These are phyloP conservation scores for Apis florea DNA, from an alignment of 1,140 invertebrate genomes.

Conservation along the genomic window DNA sequence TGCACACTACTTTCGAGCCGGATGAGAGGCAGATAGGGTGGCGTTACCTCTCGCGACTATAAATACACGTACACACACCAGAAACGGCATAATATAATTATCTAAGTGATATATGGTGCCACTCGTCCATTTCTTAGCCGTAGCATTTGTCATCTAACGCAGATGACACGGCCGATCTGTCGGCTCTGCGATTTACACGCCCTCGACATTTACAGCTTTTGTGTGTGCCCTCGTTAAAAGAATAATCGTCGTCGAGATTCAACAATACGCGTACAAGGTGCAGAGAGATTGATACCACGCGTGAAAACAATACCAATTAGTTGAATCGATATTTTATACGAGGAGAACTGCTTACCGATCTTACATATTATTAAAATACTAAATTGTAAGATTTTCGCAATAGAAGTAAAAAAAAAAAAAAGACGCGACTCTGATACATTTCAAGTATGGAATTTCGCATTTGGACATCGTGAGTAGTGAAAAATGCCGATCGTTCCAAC, in stretches of 20 bases:
- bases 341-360: too few species aligned
- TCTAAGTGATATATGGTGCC: slow-evolving; percentile 72
- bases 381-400: too few species aligned
- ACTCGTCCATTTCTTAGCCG: slow-evolving; percentile 66
- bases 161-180: slow-evolving; percentile 67
- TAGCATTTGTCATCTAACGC: slow-evolving; percentile 69
- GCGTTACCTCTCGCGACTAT: slow-evolving; percentile 58
- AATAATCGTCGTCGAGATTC: too few species aligned
- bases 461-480: neutral
- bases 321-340: too few species aligned
- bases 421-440: too few species aligned
- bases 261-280: too few species aligned
- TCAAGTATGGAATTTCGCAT: too few species aligned
- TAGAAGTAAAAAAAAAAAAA: too few species aligned
- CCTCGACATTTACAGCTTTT: slow-evolving; percentile 8
- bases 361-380: too few species aligned
- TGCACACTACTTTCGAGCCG: slow-evolving; percentile 37
- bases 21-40: slow-evolving; percentile 57
- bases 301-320: too few species aligned
- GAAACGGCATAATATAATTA: slow-evolving; percentile 75
- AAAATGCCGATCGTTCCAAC: slow-evolving; percentile 5
- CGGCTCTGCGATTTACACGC: slow-evolving; percentile 38
- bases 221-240: neutral
- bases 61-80: slow-evolving; percentile 61
- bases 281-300: too few species aligned